These are phyloP conservation scores for Ceraclea dissimilis DNA, from an alignment of 2,888 invertebrate species.

Conservation along the genomic window DNA sequence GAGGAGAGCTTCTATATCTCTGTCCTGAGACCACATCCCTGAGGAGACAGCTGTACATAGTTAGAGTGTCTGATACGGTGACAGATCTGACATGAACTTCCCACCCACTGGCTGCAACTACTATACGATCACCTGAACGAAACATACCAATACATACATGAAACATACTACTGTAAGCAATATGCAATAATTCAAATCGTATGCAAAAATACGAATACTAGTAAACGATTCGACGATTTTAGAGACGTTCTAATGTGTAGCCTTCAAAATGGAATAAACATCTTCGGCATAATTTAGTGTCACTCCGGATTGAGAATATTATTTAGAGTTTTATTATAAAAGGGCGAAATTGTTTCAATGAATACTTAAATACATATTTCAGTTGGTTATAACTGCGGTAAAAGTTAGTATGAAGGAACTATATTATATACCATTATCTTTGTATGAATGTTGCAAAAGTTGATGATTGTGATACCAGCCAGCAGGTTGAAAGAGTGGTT, in stretches of 20 bases:
- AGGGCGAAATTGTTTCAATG: too few relatives aligned
- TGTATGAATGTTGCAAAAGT: constrained; percentile 33
- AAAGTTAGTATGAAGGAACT: too few relatives aligned
- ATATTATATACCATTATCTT: background rate
- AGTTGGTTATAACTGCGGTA: too few relatives aligned
- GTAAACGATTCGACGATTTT: too few relatives aligned
- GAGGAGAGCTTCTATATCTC: constrained; percentile 63
- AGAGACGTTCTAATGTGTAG: too few relatives aligned
- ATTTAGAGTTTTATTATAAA: too few relatives aligned
- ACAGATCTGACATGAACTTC: constrained; percentile 69
- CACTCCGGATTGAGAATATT: too few relatives aligned
- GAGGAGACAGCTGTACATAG: constrained; percentile 72
- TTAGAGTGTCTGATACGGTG: constrained; percentile 62
- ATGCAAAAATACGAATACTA: too few relatives aligned
- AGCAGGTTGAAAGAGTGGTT: constrained; percentile 64
- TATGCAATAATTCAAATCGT: background rate
- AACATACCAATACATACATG: background rate
- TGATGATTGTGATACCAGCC: constrained; percentile 73
- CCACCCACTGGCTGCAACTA: constrained; percentile 59
- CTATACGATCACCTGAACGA: constrained; percentile 15
- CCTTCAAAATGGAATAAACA: too few relatives aligned
- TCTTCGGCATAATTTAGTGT: too few relatives aligned
- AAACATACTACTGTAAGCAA: background rate
- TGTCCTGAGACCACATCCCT: constrained; percentile 76
- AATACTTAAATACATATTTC: too few relatives aligned